Conservation (phyloP, 2,888 invertebrate species). For the Drosophila mimetica region DNA sequence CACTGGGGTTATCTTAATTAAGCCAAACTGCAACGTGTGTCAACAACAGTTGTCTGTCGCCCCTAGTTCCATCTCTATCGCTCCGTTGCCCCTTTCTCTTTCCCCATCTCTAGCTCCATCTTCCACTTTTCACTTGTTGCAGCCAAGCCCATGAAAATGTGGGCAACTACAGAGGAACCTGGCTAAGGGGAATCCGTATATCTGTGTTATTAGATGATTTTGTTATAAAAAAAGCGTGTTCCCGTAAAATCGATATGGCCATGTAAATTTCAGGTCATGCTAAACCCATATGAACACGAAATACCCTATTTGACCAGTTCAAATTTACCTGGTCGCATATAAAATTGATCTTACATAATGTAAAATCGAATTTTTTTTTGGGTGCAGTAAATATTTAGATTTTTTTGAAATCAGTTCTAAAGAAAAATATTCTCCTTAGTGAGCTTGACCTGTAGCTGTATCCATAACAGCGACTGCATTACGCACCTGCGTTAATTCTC, state of each 20-base stretch:
- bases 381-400: too few species aligned
- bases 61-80: neutral
- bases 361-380: too few species aligned
- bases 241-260: too few species aligned
- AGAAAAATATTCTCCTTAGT: too few species aligned
- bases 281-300: too few species aligned
- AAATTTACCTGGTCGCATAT: too few species aligned
- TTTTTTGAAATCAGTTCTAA: too few species aligned
- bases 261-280: too few species aligned
- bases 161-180: neutral
- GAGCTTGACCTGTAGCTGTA: neutral
- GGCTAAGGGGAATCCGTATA: neutral
- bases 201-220: neutral
- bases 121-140: slow-evolving; percentile 42
- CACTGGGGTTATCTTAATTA: slow-evolving; percentile 45
- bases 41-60: slow-evolving; percentile 1
- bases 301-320: too few species aligned
- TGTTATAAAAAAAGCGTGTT: too few species aligned
- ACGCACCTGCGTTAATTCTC: slow-evolving; percentile 26
- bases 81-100: neutral
- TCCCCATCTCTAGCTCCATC: slow-evolving; percentile 7
- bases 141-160: slow-evolving; percentile 21
- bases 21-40: slow-evolving; percentile 37
- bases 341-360: too few species aligned
- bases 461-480: slow-evolving; percentile 23